Percentiles rank a stretch among this genome's conserved stretches.
Conservation (phyloP, 2,888 invertebrate species). For the Eubasilissa splendida region DNA sequence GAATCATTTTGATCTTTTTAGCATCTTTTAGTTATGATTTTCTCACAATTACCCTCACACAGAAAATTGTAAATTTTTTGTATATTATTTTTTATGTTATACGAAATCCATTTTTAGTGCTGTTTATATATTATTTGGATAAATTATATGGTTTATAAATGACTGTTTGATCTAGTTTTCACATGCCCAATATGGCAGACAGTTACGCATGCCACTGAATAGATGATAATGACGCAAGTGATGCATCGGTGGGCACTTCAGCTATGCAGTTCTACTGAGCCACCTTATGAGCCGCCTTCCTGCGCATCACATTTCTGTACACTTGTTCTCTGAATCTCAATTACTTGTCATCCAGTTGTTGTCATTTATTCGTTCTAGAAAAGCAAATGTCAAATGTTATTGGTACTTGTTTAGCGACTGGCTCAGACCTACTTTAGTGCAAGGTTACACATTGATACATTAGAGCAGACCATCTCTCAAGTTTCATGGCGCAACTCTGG, state of each 20-base stretch:
- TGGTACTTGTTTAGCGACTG: slow-evolving; percentile 42
- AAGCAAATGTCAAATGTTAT: slow-evolving; percentile 47
- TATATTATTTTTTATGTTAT: slow-evolving; percentile 43
- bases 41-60: slow-evolving; percentile 56
- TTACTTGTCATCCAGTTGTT: slow-evolving; percentile 28
- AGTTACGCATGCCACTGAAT: slow-evolving; percentile 53
- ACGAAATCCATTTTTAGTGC: slow-evolving; percentile 45
- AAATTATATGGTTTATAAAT: slow-evolving; percentile 35
- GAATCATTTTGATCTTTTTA: slow-evolving; percentile 64
- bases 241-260: slow-evolving; percentile 7
- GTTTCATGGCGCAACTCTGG: slow-evolving; percentile 70
- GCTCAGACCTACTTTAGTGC: slow-evolving; percentile 47
- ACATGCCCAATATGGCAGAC: slow-evolving; percentile 34
- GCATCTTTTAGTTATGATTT: slow-evolving; percentile 62
- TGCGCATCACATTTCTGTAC: slow-evolving; percentile 39
- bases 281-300: background rate
- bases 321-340: slow-evolving; percentile 19
- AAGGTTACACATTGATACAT: slow-evolving; percentile 50
- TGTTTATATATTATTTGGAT: slow-evolving; percentile 42
- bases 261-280: background rate
- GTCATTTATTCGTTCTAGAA: slow-evolving; percentile 46
- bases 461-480: slow-evolving; percentile 71
- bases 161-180: slow-evolving; percentile 33
- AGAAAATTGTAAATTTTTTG: slow-evolving; percentile 51
- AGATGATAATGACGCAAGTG: slow-evolving; percentile 20